Evolutionary conservation across 2,113 vertebrate species (phyloP).

Genomic region (Ellobius talpinus): DNA sequence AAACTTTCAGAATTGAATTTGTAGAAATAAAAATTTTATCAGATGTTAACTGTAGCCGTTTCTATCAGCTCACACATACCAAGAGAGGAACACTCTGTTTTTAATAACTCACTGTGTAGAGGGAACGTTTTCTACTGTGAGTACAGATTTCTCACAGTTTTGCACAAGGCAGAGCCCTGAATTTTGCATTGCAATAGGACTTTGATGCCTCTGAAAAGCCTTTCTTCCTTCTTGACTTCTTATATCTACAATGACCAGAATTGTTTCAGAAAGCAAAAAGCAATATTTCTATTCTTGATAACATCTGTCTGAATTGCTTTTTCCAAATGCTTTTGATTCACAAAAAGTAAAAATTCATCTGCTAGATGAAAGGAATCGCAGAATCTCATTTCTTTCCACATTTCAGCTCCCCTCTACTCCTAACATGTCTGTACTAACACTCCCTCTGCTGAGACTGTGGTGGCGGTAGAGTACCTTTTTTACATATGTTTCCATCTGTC

Average conservation of each 20-base stretch:
- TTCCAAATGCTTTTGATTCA: conserved; percentile 8
- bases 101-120: neutral
- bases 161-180: neutral
- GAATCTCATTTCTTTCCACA: conserved; percentile 1
- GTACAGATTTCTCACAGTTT: neutral
- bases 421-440: neutral
- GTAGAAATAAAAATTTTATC: neutral
- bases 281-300: neutral
- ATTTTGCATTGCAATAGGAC: neutral
- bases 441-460: neutral
- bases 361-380: neutral
- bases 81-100: neutral
- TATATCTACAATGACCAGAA: neutral
- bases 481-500: neutral
- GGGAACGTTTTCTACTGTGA: neutral
- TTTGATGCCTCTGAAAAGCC: neutral
- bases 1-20: neutral
- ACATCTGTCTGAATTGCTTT: neutral
- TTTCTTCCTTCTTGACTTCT: neutral
- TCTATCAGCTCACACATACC: neutral
- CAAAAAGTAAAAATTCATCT: neutral
- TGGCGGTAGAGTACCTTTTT: fast-evolving
- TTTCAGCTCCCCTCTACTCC: neutral
- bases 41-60: neutral
- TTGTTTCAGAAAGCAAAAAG: conserved; percentile 38